A percentile compares a stretch with the other conserved stretches of the same genome.
Evolutionary conservation across 2,113 vertebrate genomes (phyloP).

Genomic region (Ibidorhyncha struthersii): DNA sequence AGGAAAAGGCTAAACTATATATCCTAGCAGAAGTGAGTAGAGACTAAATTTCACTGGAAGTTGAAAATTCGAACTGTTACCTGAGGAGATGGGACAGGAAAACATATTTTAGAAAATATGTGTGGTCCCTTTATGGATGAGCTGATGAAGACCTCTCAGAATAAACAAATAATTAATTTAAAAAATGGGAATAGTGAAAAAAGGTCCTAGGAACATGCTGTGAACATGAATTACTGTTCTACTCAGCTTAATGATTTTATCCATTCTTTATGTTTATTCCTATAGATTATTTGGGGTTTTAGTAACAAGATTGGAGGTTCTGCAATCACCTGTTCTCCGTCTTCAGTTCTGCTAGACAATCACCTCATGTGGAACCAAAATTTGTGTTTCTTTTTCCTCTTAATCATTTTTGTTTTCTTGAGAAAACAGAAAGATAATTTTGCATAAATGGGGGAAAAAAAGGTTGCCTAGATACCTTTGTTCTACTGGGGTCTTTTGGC

Average conservation of each 20-base stretch:
- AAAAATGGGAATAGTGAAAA: not conserved
- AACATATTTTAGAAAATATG: not conserved
- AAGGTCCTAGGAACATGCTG: not conserved
- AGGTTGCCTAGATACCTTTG: not conserved
- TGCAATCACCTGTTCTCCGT: not conserved
- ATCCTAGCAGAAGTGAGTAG: not conserved
- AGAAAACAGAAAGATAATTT: not conserved
- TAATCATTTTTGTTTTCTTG: not conserved
- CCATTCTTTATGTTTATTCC: not conserved
- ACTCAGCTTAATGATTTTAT: not conserved
- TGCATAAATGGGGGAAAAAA: not conserved
- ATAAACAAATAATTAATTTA: not conserved
- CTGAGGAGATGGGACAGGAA: not conserved
- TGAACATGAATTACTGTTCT: not conserved
- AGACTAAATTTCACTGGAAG: not conserved
- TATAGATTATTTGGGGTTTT: accelerated
- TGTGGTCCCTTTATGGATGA: not conserved
- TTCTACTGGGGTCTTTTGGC: not conserved
- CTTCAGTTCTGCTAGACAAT: not conserved
- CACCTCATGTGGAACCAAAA: not conserved
- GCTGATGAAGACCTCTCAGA: not conserved
- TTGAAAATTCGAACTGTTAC: not conserved
- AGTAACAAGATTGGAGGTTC: not conserved
- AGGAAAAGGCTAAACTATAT: not conserved
- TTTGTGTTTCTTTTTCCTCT: not conserved